Percentiles rank a stretch among this genome's conserved stretches.
Conservation (phyloP, 2,888 invertebrate genomes). For the Eueremaeus valkanovi region DNA sequence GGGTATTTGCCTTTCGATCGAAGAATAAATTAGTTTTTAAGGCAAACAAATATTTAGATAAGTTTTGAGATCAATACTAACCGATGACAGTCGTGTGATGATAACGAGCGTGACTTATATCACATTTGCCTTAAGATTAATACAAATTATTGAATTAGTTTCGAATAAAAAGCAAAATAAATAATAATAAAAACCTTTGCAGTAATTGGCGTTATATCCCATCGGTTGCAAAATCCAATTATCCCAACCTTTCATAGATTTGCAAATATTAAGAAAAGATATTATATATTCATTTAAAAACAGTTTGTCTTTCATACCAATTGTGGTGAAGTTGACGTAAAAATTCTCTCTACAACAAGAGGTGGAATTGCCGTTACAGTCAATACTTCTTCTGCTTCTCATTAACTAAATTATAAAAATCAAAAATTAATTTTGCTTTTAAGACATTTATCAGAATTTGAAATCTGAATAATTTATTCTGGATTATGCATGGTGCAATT, state of each 20-base stretch:
- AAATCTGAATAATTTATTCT: too few relatives aligned
- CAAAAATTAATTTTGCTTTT: too few relatives aligned
- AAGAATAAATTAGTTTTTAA: slow-evolving; percentile 9
- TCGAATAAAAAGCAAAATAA: neutral
- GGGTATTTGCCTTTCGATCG: slow-evolving; percentile 37
- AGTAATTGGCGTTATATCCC: slow-evolving; percentile 49
- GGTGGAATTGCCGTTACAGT: slow-evolving; percentile 41
- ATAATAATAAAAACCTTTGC: slow-evolving; percentile 45
- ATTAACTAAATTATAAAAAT: too few relatives aligned
- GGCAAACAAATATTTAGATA: neutral
- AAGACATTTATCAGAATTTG: too few relatives aligned
- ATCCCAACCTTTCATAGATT: slow-evolving; percentile 44
- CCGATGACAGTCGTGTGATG: slow-evolving; percentile 70
- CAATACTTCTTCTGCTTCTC: slow-evolving; percentile 59
- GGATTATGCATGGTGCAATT: too few relatives aligned
- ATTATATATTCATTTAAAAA: neutral
- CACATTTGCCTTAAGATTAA: slow-evolving; percentile 53
- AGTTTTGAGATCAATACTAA: slow-evolving; percentile 22
- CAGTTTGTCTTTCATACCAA: slow-evolving; percentile 45
- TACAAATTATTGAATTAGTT: too few relatives aligned
- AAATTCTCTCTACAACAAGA: slow-evolving; percentile 68
- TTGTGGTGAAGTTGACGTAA: slow-evolving; percentile 48
- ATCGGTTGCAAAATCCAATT: slow-evolving; percentile 48
- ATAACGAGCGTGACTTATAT: slow-evolving; percentile 44
- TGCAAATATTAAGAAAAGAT: neutral